These are phyloP conservation scores for Mesocricetus auratus DNA, from an alignment of 2,113 vertebrate genomes.

Conservation along the genomic window DNA sequence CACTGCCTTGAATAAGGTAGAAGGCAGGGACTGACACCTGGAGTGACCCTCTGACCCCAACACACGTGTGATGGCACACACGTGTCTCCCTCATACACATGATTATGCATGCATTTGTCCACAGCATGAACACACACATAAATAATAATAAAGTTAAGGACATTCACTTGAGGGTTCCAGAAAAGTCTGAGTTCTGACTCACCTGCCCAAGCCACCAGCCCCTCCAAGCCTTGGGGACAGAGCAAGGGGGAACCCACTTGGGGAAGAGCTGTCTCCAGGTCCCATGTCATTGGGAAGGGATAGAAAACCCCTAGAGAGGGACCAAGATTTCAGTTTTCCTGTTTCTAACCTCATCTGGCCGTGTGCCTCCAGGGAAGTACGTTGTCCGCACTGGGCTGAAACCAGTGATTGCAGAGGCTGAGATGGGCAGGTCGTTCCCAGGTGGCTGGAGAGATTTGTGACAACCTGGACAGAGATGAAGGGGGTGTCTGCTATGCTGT, in stretches of 20 bases:
- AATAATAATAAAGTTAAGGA: background rate
- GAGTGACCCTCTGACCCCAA: background rate
- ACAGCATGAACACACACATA: background rate
- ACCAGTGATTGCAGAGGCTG: background rate
- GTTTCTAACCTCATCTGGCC: background rate
- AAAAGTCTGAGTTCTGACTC: background rate
- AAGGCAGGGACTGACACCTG: background rate
- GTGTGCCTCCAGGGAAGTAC: background rate
- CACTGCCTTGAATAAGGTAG: background rate
- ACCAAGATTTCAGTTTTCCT: background rate
- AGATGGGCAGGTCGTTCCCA: background rate
- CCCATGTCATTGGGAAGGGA: background rate
- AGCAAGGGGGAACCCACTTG: background rate
- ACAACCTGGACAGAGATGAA: background rate
- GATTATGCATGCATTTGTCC: background rate
- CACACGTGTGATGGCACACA: background rate
- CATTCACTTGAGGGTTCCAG: background rate
- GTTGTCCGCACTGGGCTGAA: background rate
- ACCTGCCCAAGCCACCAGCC: background rate
- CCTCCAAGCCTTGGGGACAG: background rate
- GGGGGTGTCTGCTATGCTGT: background rate
- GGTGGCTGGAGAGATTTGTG: no score
- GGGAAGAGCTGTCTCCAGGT: background rate
- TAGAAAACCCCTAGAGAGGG: no score
- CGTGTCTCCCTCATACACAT: background rate